phyloP scores from a whole-genome alignment of 2,113 vertebrate genomes.

The Raphicerus campestris region DNA sequence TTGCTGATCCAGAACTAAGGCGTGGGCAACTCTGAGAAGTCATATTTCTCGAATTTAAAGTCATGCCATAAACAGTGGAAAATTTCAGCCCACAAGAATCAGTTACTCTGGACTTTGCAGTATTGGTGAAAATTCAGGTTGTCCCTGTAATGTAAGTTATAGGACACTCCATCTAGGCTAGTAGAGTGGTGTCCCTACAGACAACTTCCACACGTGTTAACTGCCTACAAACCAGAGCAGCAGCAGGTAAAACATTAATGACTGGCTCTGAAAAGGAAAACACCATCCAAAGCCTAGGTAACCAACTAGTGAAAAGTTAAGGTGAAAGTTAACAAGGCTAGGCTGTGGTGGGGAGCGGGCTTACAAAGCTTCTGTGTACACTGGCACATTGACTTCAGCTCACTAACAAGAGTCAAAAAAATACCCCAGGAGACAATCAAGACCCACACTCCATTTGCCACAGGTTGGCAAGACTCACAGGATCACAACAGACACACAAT shows the following conservation, averaged over 20 bases:
- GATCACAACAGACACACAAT: background rate
- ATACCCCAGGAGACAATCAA: background rate
- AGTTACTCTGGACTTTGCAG: background rate
- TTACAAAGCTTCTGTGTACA: background rate
- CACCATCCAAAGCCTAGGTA: background rate
- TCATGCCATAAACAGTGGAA: background rate
- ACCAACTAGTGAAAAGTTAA: background rate
- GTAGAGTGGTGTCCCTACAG: background rate
- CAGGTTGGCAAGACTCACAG: background rate
- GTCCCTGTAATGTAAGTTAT: background rate
- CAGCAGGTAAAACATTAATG: background rate
- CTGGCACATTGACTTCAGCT: background rate
- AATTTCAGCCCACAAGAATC: background rate
- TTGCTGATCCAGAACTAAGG: conserved; percentile 49
- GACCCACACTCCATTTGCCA: background rate
- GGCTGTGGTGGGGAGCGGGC: background rate
- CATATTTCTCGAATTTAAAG: background rate
- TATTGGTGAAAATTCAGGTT: background rate
- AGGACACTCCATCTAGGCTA: background rate
- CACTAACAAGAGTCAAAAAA: background rate
- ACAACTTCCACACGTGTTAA: background rate
- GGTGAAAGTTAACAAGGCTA: background rate
- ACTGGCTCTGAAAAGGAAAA: background rate
- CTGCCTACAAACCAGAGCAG: background rate
- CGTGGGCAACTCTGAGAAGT: background rate